These are phyloP conservation scores for Otis tarda DNA, from an alignment of 2,113 vertebrate species.

Conservation along the genomic window DNA sequence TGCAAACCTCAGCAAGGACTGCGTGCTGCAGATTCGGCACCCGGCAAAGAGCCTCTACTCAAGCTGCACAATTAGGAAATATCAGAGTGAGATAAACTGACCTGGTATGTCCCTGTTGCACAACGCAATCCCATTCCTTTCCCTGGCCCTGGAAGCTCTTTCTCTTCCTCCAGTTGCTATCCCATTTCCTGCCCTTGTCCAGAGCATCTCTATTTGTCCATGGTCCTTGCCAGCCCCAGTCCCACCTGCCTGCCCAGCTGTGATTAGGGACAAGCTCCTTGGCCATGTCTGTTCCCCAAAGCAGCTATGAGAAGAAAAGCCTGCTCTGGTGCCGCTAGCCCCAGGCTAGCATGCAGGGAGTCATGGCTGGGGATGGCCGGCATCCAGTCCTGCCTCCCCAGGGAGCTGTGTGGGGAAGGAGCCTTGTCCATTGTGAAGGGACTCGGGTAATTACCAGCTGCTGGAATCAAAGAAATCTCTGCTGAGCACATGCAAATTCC, in stretches of 20 bases:
- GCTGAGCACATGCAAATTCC: neutral
- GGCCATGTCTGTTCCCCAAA: neutral
- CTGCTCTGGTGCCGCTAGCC: neutral
- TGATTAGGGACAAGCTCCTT: neutral
- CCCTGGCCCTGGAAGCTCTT: neutral
- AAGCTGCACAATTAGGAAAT: neutral
- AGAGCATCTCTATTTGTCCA: neutral
- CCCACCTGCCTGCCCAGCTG: neutral
- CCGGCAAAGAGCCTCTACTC: neutral
- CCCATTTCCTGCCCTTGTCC: neutral
- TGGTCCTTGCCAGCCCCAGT: neutral
- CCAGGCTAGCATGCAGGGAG: neutral
- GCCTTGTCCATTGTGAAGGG: slow-evolving; percentile 4
- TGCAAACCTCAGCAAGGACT: neutral
- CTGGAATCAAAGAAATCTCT: neutral
- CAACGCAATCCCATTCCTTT: neutral
- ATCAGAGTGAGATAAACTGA: neutral
- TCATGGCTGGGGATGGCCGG: neutral
- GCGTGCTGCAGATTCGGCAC: fast-evolving
- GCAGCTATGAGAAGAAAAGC: neutral
- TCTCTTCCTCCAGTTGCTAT: neutral
- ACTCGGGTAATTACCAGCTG: neutral
- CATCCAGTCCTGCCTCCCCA: neutral
- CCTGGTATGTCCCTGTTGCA: neutral
- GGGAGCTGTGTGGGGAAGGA: neutral